Evolutionary conservation across 2,888 invertebrate species (phyloP).

Genomic region (Stenotaenia linearis): DNA sequence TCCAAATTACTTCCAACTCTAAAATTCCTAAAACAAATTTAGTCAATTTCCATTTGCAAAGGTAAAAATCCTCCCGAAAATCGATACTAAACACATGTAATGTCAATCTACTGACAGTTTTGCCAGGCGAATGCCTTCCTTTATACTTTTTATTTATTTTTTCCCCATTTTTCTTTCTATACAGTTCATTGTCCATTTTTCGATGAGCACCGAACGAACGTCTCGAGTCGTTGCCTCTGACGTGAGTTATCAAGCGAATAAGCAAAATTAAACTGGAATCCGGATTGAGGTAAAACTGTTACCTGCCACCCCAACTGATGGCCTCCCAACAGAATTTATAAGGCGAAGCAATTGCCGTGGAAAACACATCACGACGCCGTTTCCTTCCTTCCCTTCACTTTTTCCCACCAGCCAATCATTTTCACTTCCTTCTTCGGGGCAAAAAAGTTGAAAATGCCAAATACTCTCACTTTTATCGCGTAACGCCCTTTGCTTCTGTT

Average conservation of each 20-base stretch:
- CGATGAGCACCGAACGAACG: neutral
- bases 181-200: slow-evolving; percentile 4
- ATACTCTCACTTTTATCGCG: no score
- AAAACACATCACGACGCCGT: neutral
- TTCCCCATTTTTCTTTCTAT: neutral
- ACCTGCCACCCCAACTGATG: slow-evolving; percentile 1
- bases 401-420: neutral
- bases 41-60: neutral
- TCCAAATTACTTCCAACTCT: no score
- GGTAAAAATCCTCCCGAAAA: neutral
- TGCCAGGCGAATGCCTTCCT: neutral
- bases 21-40: no score
- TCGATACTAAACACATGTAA: neutral
- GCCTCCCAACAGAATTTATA: neutral
- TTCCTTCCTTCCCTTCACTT: neutral
- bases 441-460: neutral
- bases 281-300: slow-evolving; percentile 13
- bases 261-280: slow-evolving; percentile 5
- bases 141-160: neutral
- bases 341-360: neutral
- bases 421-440: neutral
- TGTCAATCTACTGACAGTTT: neutral
- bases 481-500: no score
- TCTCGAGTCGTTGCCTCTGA: neutral
- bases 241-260: slow-evolving; percentile 19